Base-by-base conservation (phyloP, 2,888 invertebrate genomes). In the Andrena haemorrhoa region DNA sequence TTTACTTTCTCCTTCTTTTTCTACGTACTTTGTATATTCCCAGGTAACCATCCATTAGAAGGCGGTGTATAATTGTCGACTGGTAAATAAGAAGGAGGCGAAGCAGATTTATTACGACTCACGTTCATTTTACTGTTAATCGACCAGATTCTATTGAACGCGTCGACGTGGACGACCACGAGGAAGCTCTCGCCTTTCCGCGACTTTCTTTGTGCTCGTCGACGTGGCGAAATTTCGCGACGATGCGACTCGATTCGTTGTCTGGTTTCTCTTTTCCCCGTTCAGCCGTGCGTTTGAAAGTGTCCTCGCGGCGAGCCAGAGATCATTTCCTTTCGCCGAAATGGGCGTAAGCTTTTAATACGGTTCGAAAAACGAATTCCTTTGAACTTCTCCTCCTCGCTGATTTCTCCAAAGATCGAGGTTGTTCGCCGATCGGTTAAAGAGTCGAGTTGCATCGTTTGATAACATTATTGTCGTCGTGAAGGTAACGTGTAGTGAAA, bases 11-110 rank as follows among this genome's bases (percentile, higher is more conserved):
- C 20, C 89, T 84, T 83, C 71, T 82, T 91, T 91, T 91, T 90
- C 90, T 91, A 90, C 89, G 85, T 89, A 87, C 90, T 91, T 91
- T 91, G 89, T 91, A 90, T 90, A 89, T 89, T 88, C 88, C 78
- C 83, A 56, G 29, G 65, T 73, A 79, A 82, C 49, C 68, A 65
- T 73, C 69, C 66, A 68, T 61, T 79, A 82, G 84, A 86, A 79
- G 85, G 51, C 74, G 47, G 20, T 75, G 89, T 90, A 86, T 87
- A 88, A 89, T 88, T 89, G 79, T 81, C 73, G 75, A 85, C 75
- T 76, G 83, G 84, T 85, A 70, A 86, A 41, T 41, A 41, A 41
- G 41, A 73, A 71, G 41, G 47, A 69, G 86, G 86, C 10, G 16
- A 41, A 16, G 61, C 29, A 64, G 79, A 71, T 64, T 89, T 77